Evolutionary conservation across 2,888 invertebrate species (phyloP), one percentile per base, ranked within the genome.

Genomic region (Ennomos fuscantarius): DNA sequence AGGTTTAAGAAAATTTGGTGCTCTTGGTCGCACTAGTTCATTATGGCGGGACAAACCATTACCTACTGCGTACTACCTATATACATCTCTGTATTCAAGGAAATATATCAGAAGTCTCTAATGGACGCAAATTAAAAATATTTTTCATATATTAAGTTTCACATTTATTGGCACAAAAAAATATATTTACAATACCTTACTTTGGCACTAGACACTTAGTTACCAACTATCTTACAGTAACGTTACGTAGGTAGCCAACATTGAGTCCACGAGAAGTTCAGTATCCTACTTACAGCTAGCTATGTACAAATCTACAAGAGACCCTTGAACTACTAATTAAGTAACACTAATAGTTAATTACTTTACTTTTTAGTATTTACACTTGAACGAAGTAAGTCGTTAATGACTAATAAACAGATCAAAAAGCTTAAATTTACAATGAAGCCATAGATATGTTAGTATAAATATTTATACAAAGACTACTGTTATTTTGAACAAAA

Each of bases 281-380:
- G 24, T 53, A 63, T 37, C 11, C 52, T 55, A 48, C 55, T 55
- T 67, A 69, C 32, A 9, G 0, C 47, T 60, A 62, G 46, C 50
- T 76, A 75, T 76, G 67, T 76, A 76, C 78, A 78, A 68, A 78
- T 74, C 63, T 76, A 76, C 72, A 73, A 58, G 46, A 58, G 54
- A 55, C 39, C 8, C 31, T 43, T 33, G n/a, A 50, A 45, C 47
- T 33, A 47, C 45, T 44, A 43, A 45, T 11, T 50, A 40, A 35
- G n/a, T 48, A 50, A 24, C 5, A 24, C 2, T 9, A 12, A 10
- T n/a, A n/a, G n/a, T 31, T 42, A 47, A 32, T 1, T 9, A 8
- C 24, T 24, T 15, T 1, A 1, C 15, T 15, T 3, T 15, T 15
- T 6, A 24, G 24, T 24, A 24, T 24, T 24, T 24, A 24, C 24